Evolutionary conservation across 2,113 vertebrate genomes (phyloP).

Genomic region (Vidua macroura): DNA sequence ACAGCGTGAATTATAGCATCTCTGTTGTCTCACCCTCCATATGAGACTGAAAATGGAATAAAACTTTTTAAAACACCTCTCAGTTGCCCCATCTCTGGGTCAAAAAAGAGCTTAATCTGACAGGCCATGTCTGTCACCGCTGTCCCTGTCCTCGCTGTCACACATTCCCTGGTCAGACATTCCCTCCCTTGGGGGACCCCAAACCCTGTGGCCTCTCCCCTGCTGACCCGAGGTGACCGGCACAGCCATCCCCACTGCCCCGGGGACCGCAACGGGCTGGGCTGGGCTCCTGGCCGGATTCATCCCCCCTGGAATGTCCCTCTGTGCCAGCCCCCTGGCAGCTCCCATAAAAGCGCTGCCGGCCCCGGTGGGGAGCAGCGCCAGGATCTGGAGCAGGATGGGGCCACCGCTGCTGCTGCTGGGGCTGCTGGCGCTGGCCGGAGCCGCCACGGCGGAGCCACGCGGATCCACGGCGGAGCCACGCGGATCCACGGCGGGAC

Average conservation of each 20-base stretch:
- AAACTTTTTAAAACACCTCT: not conserved
- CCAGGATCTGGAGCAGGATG: not conserved
- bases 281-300: not conserved
- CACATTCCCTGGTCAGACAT: no score
- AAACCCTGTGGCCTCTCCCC: not conserved
- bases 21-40: not conserved
- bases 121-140: accelerated
- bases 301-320: not conserved
- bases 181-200: not conserved
- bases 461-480: not conserved
- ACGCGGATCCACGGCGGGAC: accelerated
- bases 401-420: not conserved
- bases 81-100: not conserved
- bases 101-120: not conserved
- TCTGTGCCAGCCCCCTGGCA: accelerated
- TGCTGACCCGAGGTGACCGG: accelerated
- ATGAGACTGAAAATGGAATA: not conserved
- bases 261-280: not conserved
- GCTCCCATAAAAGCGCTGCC: not conserved
- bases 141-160: not conserved
- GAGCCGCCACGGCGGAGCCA: accelerated
- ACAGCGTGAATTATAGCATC: not conserved
- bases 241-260: not conserved
- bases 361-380: not conserved
- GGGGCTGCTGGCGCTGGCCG: not conserved